phyloP scores from a whole-genome alignment of 2,888 invertebrate species.

The Temnothorax unifasciatus region DNA sequence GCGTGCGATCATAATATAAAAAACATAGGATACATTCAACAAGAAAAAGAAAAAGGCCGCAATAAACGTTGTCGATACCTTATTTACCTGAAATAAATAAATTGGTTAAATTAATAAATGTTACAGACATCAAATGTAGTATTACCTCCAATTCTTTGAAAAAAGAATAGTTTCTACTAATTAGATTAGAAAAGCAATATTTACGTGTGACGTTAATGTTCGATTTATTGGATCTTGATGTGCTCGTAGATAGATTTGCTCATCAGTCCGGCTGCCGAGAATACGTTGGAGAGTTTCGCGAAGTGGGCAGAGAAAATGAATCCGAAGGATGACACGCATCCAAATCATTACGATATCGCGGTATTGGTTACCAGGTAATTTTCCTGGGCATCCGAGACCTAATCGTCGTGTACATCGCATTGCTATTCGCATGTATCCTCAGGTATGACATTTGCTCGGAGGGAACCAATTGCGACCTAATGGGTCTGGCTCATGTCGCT shows the following conservation, averaged over 20 bases:
- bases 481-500: slow-evolving; percentile 95
- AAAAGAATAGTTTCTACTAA: neutral
- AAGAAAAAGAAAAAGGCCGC: no score
- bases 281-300: slow-evolving; percentile 89
- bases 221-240: slow-evolving; percentile 32
- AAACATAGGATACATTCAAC: neutral
- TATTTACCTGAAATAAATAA: no score
- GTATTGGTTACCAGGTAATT: slow-evolving; percentile 93
- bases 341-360: slow-evolving; percentile 95
- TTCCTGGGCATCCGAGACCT: neutral
- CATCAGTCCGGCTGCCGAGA: slow-evolving; percentile 87
- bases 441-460: slow-evolving; percentile 80
- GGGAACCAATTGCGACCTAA: slow-evolving; percentile 88
- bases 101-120: no score
- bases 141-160: neutral
- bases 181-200: neutral
- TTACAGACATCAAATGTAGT: neutral
- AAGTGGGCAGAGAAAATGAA: slow-evolving; percentile 90
- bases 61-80: no score
- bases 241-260: slow-evolving; percentile 85
- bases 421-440: slow-evolving; percentile 38
- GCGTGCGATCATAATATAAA: neutral
- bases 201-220: neutral
- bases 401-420: neutral
- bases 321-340: slow-evolving; percentile 91